Percentiles rank a stretch among this genome's conserved stretches.
These are phyloP conservation scores for Muraenolepis orangiensis DNA, from an alignment of 2,797 vertebrate species.

Conservation along the genomic window DNA sequence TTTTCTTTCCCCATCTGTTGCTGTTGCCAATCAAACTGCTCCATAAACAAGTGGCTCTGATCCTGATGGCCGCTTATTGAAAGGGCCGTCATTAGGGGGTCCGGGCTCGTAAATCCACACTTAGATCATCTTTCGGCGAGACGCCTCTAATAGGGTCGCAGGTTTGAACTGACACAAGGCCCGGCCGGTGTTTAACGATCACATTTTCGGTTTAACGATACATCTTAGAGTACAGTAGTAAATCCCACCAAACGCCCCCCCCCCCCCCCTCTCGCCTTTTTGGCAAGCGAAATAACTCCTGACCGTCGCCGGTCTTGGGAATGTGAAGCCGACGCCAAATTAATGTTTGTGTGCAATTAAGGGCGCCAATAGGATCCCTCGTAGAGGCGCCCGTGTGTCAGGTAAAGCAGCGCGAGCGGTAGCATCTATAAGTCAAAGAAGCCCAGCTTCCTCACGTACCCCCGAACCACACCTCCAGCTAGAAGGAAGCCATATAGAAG, in stretches of 20 bases:
- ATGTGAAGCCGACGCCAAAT: conserved; percentile 31
- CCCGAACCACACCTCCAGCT: conserved; percentile 41
- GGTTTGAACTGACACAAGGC: conserved; percentile 62
- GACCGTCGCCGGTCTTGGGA: conserved; percentile 19
- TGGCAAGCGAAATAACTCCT: conserved; percentile 31
- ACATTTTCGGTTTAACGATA: conserved; percentile 41
- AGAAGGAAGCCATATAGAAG: conserved; percentile 27
- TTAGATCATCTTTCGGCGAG: conserved; percentile 64
- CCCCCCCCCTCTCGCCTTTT: conserved; percentile 28
- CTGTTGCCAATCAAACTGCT: conserved; percentile 59
- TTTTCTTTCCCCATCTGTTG: conserved; percentile 53
- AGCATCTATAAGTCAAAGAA: conserved; percentile 28
- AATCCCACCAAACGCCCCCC: conserved; percentile 42
- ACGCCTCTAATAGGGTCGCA: conserved; percentile 84
- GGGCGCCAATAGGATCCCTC: conserved; percentile 16
- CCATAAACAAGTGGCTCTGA: conserved; percentile 66
- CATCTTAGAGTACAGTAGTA: conserved; percentile 35
- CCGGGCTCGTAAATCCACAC: conserved; percentile 55
- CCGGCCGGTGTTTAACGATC: conserved; percentile 55
- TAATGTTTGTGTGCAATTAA: conserved; percentile 18
- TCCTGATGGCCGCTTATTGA: conserved; percentile 57
- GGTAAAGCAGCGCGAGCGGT: conserved; percentile 35
- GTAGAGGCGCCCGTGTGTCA: conserved; percentile 8
- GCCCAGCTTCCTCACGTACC: conserved; percentile 35
- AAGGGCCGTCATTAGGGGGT: conserved; percentile 57